A percentile compares a stretch with the other conserved stretches of the same genome.
phyloP scores from a whole-genome alignment of 2,888 invertebrate genomes.

The Drosophila melanosoma region DNA sequence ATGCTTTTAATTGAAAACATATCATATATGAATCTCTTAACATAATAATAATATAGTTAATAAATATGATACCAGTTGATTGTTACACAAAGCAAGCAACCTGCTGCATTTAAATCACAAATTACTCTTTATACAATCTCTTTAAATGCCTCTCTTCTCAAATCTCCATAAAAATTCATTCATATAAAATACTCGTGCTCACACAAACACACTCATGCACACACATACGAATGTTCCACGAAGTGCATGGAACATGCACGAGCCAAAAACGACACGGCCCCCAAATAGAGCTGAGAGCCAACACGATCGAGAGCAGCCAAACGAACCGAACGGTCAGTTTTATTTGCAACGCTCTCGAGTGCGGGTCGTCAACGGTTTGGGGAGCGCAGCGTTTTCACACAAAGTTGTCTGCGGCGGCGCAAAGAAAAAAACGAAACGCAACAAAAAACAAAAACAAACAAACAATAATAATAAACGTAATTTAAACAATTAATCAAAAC shows the following conservation, averaged over 20 bases:
- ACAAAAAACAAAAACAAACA: constrained; percentile 35
- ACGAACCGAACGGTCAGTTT: constrained; percentile 59
- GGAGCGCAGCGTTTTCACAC: constrained; percentile 49
- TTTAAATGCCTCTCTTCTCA: constrained; percentile 42
- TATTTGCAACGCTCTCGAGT: constrained; percentile 75
- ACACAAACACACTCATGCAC: background rate
- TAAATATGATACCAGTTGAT: constrained; percentile 43
- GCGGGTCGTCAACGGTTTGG: constrained; percentile 62
- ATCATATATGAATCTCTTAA: constrained; percentile 22
- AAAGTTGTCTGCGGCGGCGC: constrained; percentile 18
- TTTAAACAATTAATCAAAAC: constrained; percentile 80
- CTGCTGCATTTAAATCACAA: constrained; percentile 42
- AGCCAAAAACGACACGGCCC: constrained; percentile 40
- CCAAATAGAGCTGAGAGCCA: constrained; percentile 26
- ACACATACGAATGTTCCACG: constrained; percentile 26
- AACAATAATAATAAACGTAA: constrained; percentile 71
- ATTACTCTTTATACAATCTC: constrained; percentile 42
- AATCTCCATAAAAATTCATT: constrained; percentile 60
- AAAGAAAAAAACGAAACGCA: constrained; percentile 9
- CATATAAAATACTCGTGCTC: constrained; percentile 44
- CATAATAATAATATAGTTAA: constrained; percentile 26
- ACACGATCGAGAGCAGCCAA: constrained; percentile 34
- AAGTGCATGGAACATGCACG: constrained; percentile 41
- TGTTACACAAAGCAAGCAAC: constrained; percentile 47
- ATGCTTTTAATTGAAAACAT: constrained; percentile 32